phyloP scores from a whole-genome alignment of 2,888 invertebrate species.

The Adelognathus sp. region DNA sequence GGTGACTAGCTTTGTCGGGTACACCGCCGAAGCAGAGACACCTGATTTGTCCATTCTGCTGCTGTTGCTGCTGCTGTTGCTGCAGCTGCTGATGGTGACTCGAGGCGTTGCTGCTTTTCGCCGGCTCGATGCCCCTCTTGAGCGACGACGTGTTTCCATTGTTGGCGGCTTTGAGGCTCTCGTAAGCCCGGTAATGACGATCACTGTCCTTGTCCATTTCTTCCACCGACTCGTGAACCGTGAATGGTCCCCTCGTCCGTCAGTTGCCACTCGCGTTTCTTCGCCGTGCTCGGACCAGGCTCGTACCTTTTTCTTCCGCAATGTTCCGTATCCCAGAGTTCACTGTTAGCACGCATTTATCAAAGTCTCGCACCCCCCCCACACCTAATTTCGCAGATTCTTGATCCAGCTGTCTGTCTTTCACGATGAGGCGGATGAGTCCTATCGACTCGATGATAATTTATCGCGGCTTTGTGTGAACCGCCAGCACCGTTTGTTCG shows the following conservation, averaged over 20 bases:
- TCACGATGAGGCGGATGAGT: slow-evolving; percentile 15
- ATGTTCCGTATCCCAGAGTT: neutral
- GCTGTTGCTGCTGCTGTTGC: slow-evolving; percentile 64
- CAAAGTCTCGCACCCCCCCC: neutral
- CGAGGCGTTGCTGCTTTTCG: slow-evolving; percentile 47
- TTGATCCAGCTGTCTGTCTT: neutral
- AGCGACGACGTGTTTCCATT: slow-evolving; percentile 79
- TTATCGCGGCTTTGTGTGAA: slow-evolving; percentile 3
- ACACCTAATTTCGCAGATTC: neutral
- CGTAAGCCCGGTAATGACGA: slow-evolving; percentile 78
- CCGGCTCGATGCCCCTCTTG: slow-evolving; percentile 70
- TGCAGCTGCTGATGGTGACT: slow-evolving; percentile 49
- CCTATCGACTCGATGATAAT: neutral
- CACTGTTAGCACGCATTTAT: slow-evolving; percentile 22
- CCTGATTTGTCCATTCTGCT: slow-evolving; percentile 72
- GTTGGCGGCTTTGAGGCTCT: slow-evolving; percentile 79
- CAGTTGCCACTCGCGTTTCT: neutral
- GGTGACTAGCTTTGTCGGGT: slow-evolving; percentile 79
- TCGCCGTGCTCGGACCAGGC: slow-evolving; percentile 5
- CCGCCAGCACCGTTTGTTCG: slow-evolving; percentile 10
- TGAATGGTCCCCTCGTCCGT: slow-evolving; percentile 4
- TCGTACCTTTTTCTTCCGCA: neutral
- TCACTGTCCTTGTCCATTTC: slow-evolving; percentile 78
- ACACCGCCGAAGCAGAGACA: slow-evolving; percentile 79
- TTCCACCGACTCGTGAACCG: too few species aligned